Conservation (phyloP, 2,113 vertebrate genomes). For the Silurus glanis region DNA sequence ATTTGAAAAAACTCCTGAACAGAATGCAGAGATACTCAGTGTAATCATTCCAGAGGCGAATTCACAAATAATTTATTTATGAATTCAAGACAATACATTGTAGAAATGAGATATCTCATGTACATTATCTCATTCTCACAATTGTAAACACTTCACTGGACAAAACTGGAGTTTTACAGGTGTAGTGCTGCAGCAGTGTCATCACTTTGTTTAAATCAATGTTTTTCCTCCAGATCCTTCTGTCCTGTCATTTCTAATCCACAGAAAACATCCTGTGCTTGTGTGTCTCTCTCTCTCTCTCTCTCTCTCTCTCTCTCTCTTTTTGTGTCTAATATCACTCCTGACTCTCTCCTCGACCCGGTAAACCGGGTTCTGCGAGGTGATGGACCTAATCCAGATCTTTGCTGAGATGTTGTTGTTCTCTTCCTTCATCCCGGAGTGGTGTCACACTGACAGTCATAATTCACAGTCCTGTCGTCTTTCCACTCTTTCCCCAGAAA, state of each 20-base stretch:
- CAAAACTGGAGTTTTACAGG: no score
- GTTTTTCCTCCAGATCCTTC: not conserved
- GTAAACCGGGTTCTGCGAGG: not conserved
- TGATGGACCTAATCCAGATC: not conserved
- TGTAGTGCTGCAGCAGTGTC: not conserved
- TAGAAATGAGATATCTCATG: no score
- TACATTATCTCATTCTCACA: no score
- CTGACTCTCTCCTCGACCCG: not conserved
- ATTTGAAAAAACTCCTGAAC: no score
- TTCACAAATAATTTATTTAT: no score
- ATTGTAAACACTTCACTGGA: no score
- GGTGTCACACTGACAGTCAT: not conserved
- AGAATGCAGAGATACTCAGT: no score
- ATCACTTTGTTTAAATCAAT: not conserved
- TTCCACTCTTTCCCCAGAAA: not conserved
- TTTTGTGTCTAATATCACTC: not conserved
- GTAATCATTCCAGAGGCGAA: no score
- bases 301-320: not conserved
- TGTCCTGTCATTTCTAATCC: not conserved
- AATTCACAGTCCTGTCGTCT: not conserved
- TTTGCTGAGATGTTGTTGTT: not conserved
- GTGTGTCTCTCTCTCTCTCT: no score
- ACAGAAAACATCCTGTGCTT: not conserved
- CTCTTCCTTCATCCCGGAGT: not conserved
- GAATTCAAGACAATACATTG: no score